Conservation (phyloP, 2,797 vertebrate species). For the Tadarida brasiliensis region DNA sequence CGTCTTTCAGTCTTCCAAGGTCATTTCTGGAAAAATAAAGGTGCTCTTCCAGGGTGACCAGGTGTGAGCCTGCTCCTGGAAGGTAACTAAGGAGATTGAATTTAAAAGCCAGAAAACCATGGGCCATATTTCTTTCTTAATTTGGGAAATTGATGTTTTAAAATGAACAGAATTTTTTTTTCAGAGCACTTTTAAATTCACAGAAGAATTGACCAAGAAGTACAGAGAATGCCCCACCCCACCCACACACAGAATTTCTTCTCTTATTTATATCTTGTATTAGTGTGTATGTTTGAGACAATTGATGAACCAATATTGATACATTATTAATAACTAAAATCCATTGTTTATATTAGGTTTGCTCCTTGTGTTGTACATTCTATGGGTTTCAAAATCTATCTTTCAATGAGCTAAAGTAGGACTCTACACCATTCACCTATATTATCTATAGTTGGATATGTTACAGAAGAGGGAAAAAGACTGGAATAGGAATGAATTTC, state of each 20-base stretch:
- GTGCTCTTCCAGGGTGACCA: background rate
- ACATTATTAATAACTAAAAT: background rate
- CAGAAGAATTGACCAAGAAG: background rate
- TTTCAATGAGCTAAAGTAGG: background rate
- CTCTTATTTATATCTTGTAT: background rate
- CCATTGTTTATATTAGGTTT: background rate
- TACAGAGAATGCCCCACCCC: background rate
- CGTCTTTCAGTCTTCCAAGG: background rate
- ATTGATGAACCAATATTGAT: background rate
- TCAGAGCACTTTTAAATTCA: conserved; percentile 4
- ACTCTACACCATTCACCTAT: background rate
- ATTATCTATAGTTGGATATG: background rate
- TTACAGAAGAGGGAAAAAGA: background rate
- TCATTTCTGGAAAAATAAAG: background rate
- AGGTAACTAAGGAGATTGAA: background rate
- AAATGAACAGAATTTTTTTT: background rate
- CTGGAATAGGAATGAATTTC: background rate
- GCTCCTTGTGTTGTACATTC: background rate
- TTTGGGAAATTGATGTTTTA: background rate
- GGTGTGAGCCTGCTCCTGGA: background rate
- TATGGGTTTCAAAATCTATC: background rate
- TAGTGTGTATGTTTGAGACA: background rate
- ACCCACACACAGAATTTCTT: background rate
- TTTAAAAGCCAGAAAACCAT: background rate
- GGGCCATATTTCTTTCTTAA: background rate